Evolutionary conservation across 2,113 vertebrate species (phyloP), one percentile per base, ranked within the genome.

Genomic region (Cichladusa arquata): DNA sequence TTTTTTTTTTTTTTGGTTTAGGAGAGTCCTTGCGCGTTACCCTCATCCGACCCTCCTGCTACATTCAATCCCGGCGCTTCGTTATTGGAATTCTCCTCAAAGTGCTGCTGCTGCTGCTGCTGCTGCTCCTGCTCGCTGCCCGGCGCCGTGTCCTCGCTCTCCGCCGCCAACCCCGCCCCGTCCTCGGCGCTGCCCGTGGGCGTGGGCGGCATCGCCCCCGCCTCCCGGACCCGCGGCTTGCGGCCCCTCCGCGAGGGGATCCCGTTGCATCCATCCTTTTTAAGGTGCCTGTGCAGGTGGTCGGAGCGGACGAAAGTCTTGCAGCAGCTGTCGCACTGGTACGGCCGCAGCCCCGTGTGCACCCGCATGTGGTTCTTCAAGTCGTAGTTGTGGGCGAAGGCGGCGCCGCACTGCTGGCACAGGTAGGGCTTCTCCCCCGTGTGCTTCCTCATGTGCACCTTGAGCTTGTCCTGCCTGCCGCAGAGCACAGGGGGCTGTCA

Each of bases 341-440:
- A 99, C 81, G 99, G 99, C n/a, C 99, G 98, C 95, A 99, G 98
- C 92, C 99, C 99, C 2, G 99, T 99, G 98, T 99, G 99, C 77
- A 99, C 99, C 1, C 99, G 99, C 99, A 99, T 99, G 98, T 99
- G 99, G 98, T 99, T 99, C 98, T 99, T 99, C 97, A 99, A 98
- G 98, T 99, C 99, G 96, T 99, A 99, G 98, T 99, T 99, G 98
- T 99, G 99, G 26, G 99, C 99, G 61, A 99, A 99, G 82, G 99
- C 99, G 3, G 99, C 99, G 7, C 99, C 99, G 66, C 99, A 99
- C 81, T 99, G 99, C 94, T 99, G 99, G 97, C 99, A 99, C 97
- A 99, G 97, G 97, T 99, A 99, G 54, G 99, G 99, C 98, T 99
- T 99, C 98, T 99, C 99, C 48, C 99, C 99, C 5, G 99, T 99